phyloP scores from a whole-genome alignment of 2,888 invertebrate species.

The Zele albiditarsus region DNA sequence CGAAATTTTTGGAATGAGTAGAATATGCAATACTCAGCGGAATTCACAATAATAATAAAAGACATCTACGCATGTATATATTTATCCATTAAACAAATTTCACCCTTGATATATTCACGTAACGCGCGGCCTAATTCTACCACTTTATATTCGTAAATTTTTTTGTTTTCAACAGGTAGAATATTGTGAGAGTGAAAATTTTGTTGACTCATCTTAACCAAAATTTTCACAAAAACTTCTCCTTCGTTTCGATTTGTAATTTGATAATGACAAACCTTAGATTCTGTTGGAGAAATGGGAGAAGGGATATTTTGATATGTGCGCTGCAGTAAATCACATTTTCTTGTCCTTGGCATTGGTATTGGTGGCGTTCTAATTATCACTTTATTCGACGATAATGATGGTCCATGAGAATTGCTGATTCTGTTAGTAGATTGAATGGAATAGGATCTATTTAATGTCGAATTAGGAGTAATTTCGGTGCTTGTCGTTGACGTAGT shows the following conservation, averaged over 20 bases:
- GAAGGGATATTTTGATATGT: slow-evolving; percentile 76
- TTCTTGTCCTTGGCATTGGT: slow-evolving; percentile 65
- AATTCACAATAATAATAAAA: no score
- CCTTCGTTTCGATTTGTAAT: not conserved
- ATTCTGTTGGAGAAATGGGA: slow-evolving; percentile 71
- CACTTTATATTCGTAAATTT: not conserved
- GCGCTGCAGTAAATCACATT: slow-evolving; percentile 69
- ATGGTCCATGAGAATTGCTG: not conserved
- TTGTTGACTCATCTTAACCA: not conserved
- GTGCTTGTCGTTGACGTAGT: slow-evolving; percentile 43
- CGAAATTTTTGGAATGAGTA: no score
- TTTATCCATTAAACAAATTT: not conserved
- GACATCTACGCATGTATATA: not conserved
- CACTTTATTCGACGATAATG: slow-evolving; percentile 28
- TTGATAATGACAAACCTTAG: slow-evolving; percentile 39
- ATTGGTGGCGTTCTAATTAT: slow-evolving; percentile 54
- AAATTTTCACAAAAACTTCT: not conserved
- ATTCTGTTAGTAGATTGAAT: not conserved
- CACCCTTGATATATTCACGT: not conserved
- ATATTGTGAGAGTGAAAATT: no score
- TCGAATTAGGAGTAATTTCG: slow-evolving; percentile 31
- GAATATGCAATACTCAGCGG: no score
- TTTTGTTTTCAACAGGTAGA: not conserved
- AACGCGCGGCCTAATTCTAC: not conserved
- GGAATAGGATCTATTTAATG: slow-evolving; percentile 19